Conservation (phyloP, 2,113 vertebrate species). For the Neotragus moschatus region DNA sequence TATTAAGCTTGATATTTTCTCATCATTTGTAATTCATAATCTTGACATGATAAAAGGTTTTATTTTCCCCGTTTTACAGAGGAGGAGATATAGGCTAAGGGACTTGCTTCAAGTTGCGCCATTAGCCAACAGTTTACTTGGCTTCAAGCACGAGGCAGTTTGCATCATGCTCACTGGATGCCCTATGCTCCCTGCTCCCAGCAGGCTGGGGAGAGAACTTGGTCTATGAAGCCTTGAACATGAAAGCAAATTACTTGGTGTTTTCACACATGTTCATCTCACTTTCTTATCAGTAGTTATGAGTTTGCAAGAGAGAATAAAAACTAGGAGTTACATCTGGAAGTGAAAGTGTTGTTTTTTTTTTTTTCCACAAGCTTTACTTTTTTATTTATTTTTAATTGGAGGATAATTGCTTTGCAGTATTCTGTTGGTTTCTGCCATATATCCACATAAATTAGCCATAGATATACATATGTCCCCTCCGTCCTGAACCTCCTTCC, state of each 20-base stretch:
- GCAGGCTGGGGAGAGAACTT: not conserved
- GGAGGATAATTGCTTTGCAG: not conserved
- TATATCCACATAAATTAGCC: not conserved
- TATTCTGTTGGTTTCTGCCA: not conserved
- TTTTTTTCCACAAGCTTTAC: not conserved
- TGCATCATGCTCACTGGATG: not conserved
- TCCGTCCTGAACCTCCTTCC: not conserved
- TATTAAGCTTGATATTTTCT: not conserved
- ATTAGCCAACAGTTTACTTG: too few species aligned
- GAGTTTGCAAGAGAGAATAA: not conserved
- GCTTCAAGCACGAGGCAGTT: not conserved
- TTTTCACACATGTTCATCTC: not conserved
- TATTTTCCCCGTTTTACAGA: not conserved
- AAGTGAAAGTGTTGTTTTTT: not conserved
- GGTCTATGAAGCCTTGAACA: not conserved
- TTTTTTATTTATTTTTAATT: not conserved
- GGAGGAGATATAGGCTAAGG: not conserved
- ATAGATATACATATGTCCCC: not conserved
- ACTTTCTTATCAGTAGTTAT: not conserved
- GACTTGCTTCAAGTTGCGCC: not conserved
- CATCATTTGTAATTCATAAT: not conserved
- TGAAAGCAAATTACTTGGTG: not conserved
- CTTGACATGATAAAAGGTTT: not conserved
- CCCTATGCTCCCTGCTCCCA: too few species aligned
- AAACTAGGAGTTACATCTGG: not conserved